phyloP scores from a whole-genome alignment of 2,797 vertebrate species.

The Hemitrygon akajei region DNA sequence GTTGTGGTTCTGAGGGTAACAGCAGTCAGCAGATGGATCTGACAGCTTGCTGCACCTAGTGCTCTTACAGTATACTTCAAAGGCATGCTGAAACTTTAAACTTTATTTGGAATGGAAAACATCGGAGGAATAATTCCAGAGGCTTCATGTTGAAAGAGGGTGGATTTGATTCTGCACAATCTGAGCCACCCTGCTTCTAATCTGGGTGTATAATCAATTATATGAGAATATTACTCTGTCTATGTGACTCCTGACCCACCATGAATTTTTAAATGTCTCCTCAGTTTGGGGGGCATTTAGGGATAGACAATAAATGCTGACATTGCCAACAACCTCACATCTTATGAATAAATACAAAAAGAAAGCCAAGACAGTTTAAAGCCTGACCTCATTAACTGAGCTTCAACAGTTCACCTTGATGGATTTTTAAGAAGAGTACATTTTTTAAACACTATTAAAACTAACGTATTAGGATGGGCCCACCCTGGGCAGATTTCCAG shows the following conservation, averaged over 20 bases:
- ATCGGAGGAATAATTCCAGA: neutral
- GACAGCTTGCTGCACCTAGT: neutral
- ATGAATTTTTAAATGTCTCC: no score
- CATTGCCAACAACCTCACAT: no score
- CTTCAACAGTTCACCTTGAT: neutral
- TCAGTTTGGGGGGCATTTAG: no score
- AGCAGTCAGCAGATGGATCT: neutral
- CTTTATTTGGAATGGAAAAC: neutral
- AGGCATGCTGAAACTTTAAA: neutral
- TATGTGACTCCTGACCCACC: no score
- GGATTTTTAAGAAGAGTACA: neutral
- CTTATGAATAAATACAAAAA: no score
- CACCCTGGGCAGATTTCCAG: neutral
- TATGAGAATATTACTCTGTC: no score
- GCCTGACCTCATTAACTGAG: neutral
- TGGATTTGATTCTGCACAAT: neutral
- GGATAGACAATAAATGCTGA: no score
- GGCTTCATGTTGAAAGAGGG: neutral
- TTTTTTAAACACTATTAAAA: neutral
- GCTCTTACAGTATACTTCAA: neutral
- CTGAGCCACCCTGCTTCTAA: neutral
- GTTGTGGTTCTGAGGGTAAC: neutral
- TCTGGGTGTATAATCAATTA: neutral
- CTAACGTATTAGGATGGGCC: neutral
- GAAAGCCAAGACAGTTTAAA: neutral